These are phyloP conservation scores for Symphodus melops DNA, from an alignment of 2,113 vertebrate species.

Conservation along the genomic window DNA sequence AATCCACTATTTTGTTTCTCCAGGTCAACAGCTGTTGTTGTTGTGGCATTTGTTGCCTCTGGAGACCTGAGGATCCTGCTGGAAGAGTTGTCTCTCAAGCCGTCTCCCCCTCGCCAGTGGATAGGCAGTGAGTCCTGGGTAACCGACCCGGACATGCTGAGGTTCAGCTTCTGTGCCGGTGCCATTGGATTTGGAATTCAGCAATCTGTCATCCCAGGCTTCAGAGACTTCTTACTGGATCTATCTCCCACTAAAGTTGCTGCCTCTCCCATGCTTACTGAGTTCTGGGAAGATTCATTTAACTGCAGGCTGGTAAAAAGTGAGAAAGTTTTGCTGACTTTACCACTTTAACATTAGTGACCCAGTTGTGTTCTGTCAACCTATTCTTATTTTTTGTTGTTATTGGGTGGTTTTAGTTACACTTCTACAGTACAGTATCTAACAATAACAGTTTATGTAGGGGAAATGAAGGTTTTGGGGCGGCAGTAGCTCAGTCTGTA, in stretches of 20 bases:
- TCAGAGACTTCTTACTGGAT: conserved; percentile 74
- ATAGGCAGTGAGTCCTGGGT: conserved; percentile 79
- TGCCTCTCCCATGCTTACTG: conserved; percentile 59
- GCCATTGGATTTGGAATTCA: conserved; percentile 74
- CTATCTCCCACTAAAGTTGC: conserved; percentile 53
- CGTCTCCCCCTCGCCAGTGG: conserved; percentile 74
- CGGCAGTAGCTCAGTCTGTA: too few species aligned
- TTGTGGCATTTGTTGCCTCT: conserved; percentile 70
- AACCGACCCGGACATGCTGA: conserved; percentile 64
- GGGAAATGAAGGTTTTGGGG: too few species aligned
- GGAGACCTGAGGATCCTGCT: conserved; percentile 72
- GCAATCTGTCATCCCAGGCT: conserved; percentile 72
- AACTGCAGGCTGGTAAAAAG: conserved; percentile 67
- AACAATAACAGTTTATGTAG: too few species aligned
- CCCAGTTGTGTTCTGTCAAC: too few species aligned
- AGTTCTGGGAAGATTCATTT: conserved; percentile 80
- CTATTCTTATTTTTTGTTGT: not conserved
- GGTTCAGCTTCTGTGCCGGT: conserved; percentile 57
- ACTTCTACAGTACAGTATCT: too few species aligned
- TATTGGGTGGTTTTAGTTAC: not conserved
- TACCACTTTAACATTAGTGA: too few species aligned
- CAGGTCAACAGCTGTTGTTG: conserved; percentile 74
- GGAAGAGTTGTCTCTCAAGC: conserved; percentile 60
- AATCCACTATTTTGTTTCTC: not conserved
- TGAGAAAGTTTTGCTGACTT: conserved; percentile 20